Percentiles rank a stretch among this genome's conserved stretches.
Conservation (phyloP, 2,113 vertebrate genomes). For the Brevimyrus niger region DNA sequence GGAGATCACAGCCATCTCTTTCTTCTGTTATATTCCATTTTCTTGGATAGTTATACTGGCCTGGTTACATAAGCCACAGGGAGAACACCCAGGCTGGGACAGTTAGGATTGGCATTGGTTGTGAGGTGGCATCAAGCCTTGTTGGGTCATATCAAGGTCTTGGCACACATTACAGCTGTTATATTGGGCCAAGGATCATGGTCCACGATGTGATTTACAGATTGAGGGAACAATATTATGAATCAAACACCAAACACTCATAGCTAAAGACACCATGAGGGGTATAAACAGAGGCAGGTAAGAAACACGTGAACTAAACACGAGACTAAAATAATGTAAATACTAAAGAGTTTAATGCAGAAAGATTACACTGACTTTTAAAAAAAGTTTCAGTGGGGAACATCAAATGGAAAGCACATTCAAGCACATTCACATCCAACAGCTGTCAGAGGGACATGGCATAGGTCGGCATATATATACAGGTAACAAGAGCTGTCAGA, state of each 20-base stretch:
- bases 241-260: not conserved
- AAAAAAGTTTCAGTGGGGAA: not conserved
- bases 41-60: not conserved
- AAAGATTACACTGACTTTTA: not conserved
- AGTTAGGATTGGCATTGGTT: not conserved
- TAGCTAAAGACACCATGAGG: not conserved
- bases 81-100: not conserved
- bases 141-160: not conserved
- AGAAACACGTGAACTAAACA: not conserved
- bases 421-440: not conserved
- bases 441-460: not conserved
- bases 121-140: not conserved
- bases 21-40: constrained; percentile 4
- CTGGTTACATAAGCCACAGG: not conserved
- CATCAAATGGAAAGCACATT: not conserved
- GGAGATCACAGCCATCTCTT: constrained; percentile 23
- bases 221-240: not conserved
- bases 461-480: not conserved
- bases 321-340: not conserved
- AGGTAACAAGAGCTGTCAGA: not conserved
- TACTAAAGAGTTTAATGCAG: not conserved
- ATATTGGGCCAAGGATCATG: not conserved
- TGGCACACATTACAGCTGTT: not conserved
- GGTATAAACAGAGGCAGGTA: not conserved
- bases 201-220: not conserved